Base-by-base conservation (phyloP, 2,888 invertebrate species). In the Dermolepida albohirtum region DNA sequence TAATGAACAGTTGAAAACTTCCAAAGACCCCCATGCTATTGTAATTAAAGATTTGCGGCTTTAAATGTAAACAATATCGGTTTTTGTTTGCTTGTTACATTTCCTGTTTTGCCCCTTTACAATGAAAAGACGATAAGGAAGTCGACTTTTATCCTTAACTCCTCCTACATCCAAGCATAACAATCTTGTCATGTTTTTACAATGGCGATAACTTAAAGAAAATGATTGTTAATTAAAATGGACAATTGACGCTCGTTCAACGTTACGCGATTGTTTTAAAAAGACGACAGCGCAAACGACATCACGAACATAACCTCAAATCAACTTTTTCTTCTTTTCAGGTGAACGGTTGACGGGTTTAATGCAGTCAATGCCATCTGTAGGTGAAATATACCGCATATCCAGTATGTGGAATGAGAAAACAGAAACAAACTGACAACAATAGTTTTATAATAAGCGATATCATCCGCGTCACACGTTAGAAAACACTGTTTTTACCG, bases 361-460 rank as follows among this genome's bases (percentile, higher is more conserved):
- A 34, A 5, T 34, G 34, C 34, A 34, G 51, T 12, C 0, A n/a
- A 2, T 27, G 51, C 27, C 51, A 51, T 51, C 51, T 51, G 51
- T 29, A 12, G 14, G 51, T 10, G 14, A 12, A 4, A 27, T 34
- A 34, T 6, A 34, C 10, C 34, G 6, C 10, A 34, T 10, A 10
- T 6, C 2, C 6, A 34, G 6, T 34, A 34, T 2, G 34, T 34
- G 34, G 34, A 34, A 34, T 34, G 34, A 10, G 10, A 34, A 34
- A 10, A 34, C 1, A 34, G 1, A 34, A 34, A 34, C 34, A 34
- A 34, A 34, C 34, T 34, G 34, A 34, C 34, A 51, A 51, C 51
- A 51, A 51, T 51, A 29, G 51, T 51, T 51, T 51, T 27, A 51
- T 51, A 51, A 51, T 29, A 29, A 51, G 51, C 51, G 51, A 5